Evolutionary conservation across 2,888 invertebrate genomes (phyloP).

Genomic region (Trachelus stipa): DNA sequence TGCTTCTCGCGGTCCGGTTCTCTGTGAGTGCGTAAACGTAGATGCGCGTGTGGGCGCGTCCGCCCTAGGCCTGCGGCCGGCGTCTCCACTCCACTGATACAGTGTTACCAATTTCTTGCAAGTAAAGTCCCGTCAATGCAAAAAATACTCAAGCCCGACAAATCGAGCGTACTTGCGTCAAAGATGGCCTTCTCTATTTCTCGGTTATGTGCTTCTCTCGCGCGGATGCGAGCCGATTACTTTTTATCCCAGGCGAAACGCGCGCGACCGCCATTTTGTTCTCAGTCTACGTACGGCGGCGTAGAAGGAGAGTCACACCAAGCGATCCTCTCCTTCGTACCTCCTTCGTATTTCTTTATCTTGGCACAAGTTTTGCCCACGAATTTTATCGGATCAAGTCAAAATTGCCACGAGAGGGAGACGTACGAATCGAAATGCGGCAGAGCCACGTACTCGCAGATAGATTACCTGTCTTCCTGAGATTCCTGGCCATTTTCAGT

Average conservation of each 20-base stretch:
- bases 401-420: neutral
- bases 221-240: conserved; percentile 50
- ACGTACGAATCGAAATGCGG: neutral
- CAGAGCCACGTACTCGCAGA: neutral
- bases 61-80: conserved; percentile 51
- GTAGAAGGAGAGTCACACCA: neutral
- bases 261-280: conserved; percentile 45
- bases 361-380: neutral
- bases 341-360: neutral
- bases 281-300: conserved; percentile 19
- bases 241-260: conserved; percentile 23
- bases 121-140: conserved; percentile 13
- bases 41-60: conserved; percentile 52
- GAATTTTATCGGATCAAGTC: conserved; percentile 1
- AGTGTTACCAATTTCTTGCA: conserved; percentile 28
- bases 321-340: neutral
- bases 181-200: no score
- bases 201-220: conserved; percentile 17
- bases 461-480: conserved; percentile 64
- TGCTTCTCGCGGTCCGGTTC: neutral
- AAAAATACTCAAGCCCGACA: conserved; percentile 31
- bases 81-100: conserved; percentile 50
- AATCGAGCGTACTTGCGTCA: no score
- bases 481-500: conserved; percentile 74
- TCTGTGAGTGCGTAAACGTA: no score